phyloP scores from a whole-genome alignment of 2,113 vertebrate species.

The Hippopotamus amphibius region DNA sequence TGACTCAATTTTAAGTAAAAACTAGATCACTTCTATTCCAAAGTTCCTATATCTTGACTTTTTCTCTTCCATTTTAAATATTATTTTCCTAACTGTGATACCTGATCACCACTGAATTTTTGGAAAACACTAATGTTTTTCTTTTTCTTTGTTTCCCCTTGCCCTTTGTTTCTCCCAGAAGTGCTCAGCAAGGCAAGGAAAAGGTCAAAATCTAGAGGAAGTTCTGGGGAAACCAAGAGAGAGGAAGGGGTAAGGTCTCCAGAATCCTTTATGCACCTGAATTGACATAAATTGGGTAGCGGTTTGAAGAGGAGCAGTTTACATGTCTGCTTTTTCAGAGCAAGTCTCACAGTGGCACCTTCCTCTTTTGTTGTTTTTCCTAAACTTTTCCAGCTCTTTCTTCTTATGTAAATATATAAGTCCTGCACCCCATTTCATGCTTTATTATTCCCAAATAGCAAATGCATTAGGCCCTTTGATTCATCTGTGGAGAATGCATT shows the following conservation, averaged over 20 bases:
- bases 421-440: constrained; percentile 87
- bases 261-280: neutral
- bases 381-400: constrained; percentile 85
- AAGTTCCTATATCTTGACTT: constrained; percentile 3
- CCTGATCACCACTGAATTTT: neutral
- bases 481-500: constrained; percentile 90
- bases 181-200: neutral
- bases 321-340: constrained; percentile 19
- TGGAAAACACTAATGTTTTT: neutral
- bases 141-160: constrained; percentile 15
- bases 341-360: constrained; percentile 28
- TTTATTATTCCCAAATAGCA: constrained; percentile 88
- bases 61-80: constrained; percentile 26
- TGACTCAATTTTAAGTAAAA: neutral
- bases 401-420: constrained; percentile 89
- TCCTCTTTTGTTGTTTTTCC: constrained; percentile 80
- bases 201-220: neutral
- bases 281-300: neutral
- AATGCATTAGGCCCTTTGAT: constrained; percentile 89
- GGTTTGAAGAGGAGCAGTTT: neutral
- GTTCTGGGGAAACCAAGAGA: neutral
- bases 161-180: neutral
- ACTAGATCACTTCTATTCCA: neutral
- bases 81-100: neutral
- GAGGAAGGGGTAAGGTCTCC: neutral